phyloP scores from a whole-genome alignment of 2,888 invertebrate species.

The Formica aserva region DNA sequence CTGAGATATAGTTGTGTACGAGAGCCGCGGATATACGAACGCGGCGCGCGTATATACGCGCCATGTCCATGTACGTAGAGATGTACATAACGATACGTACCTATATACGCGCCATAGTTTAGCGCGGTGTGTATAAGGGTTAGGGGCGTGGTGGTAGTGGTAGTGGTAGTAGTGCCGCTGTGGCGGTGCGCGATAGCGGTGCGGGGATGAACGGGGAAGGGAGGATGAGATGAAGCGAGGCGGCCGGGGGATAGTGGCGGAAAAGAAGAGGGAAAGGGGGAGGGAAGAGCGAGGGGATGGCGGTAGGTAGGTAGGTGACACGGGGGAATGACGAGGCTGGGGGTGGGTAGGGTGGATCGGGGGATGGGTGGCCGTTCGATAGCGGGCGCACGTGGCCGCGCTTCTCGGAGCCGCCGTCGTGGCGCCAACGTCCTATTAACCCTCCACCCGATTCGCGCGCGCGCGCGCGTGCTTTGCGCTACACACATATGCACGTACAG shows the following conservation, averaged over 20 bases:
- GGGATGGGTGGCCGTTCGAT: constrained; percentile 82
- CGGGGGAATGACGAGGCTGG: constrained; percentile 55
- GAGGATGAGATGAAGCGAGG: constrained; percentile 63
- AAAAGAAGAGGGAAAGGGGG: constrained; percentile 59
- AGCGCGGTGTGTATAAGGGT: constrained; percentile 74
- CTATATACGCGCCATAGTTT: constrained; percentile 78
- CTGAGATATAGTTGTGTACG: constrained; percentile 77
- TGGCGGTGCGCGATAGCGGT: constrained; percentile 53
- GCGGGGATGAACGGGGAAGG: constrained; percentile 63
- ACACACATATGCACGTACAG: constrained; percentile 45
- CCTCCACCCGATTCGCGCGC: constrained; percentile 66
- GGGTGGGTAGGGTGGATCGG: constrained; percentile 74
- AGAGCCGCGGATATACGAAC: constrained; percentile 60
- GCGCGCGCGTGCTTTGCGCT: constrained; percentile 27
- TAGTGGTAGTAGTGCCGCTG: constrained; percentile 54
- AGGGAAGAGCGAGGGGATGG: constrained; percentile 64
- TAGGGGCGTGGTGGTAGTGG: constrained; percentile 71
- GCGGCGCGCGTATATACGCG: constrained; percentile 41
- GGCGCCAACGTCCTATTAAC: constrained; percentile 85
- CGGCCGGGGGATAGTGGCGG: constrained; percentile 61
- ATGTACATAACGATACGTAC: constrained; percentile 57
- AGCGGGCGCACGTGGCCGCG: constrained; percentile 84
- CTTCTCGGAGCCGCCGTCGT: constrained; percentile 82
- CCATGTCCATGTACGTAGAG: constrained; percentile 30
- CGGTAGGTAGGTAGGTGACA: constrained; percentile 39